Percentiles rank a stretch among this genome's conserved stretches.
Evolutionary conservation across 2,113 vertebrate genomes (phyloP).

Genomic region (Coturnix japonica): DNA sequence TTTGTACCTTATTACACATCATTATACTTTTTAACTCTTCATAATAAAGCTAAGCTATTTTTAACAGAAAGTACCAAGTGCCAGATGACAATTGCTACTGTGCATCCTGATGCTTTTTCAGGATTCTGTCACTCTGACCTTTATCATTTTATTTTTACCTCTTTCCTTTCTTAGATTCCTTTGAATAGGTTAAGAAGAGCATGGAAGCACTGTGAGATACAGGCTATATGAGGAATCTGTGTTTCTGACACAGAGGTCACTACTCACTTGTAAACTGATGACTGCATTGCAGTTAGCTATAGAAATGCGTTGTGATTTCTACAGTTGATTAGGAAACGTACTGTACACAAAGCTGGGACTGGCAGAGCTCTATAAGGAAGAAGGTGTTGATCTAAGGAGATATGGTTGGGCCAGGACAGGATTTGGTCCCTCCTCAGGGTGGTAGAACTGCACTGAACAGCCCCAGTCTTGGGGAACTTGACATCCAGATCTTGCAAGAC

Average conservation of each 20-base stretch:
- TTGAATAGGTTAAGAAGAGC: neutral
- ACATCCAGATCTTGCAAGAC: neutral
- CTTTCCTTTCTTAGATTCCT: neutral
- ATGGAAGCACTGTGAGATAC: neutral
- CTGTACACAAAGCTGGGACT: neutral
- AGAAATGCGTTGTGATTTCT: neutral
- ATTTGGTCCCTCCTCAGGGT: neutral
- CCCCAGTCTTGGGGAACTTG: rapidly evolving
- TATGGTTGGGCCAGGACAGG: neutral
- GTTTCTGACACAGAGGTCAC: neutral
- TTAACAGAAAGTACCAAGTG: neutral
- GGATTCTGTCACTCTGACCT: neutral
- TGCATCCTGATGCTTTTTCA: neutral
- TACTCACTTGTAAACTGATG: too few species aligned
- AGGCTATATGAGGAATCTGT: neutral
- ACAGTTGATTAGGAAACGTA: too few species aligned
- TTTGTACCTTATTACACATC: neutral
- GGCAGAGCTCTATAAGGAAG: neutral
- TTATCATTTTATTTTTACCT: neutral
- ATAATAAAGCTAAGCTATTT: neutral
- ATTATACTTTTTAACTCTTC: rapidly evolving
- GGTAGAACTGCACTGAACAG: neutral
- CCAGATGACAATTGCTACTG: neutral
- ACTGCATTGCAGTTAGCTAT: neutral
- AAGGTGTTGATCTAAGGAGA: neutral